Evolutionary conservation across 2,888 invertebrate genomes (phyloP), one percentile per base, ranked within the genome.

Genomic region (Coleophora deauratella): DNA sequence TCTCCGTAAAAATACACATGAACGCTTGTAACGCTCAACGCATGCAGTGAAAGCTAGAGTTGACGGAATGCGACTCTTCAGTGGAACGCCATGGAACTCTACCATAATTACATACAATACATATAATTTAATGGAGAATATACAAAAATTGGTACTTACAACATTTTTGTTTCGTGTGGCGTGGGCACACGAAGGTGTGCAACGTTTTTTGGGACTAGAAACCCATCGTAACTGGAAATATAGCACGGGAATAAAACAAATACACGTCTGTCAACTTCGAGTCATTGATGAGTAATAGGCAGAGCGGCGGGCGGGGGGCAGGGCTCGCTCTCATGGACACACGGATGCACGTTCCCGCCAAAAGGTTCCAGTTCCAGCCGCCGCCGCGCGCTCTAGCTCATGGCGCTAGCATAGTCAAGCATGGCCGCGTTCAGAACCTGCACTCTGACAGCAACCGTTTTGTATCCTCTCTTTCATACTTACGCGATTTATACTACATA

Each of bases 131-230:
- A 3, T 21, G 21, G 21, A 6, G 6, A 21, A 21, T 4, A 4
- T 4, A 6, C 3, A 21, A 21, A 21, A 21, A 21, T 33, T 38
- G 49, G 27, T 81, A 91, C 91, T 91, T 85, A 92, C 91, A 87
- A 77, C 92, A 92, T 92, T 69, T 76, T 82, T 67, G 75, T 86
- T 68, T 74, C 68, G 84, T 76, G 78, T 81, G 86, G 79, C 38
- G 82, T 73, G 79, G 87, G 91, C 91, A 91, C 91, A 91, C 91
- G 86, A 80, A 87, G 88, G 91, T 91, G 91, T 90, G 91, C 91
- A 86, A 88, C 82, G 80, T 68, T 77, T 81, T 79, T 68, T 66
- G 74, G 73, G 78, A 89, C 90, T 93, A 94, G 88, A 89, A 88
- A 89, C 88, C 90, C 91, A 93, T 93, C 88, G 85, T 90, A 47